A percentile compares a stretch with the other conserved stretches of the same genome.
phyloP scores from a whole-genome alignment of 2,797 vertebrate genomes.

The Tenualosa thibaudeaui region DNA sequence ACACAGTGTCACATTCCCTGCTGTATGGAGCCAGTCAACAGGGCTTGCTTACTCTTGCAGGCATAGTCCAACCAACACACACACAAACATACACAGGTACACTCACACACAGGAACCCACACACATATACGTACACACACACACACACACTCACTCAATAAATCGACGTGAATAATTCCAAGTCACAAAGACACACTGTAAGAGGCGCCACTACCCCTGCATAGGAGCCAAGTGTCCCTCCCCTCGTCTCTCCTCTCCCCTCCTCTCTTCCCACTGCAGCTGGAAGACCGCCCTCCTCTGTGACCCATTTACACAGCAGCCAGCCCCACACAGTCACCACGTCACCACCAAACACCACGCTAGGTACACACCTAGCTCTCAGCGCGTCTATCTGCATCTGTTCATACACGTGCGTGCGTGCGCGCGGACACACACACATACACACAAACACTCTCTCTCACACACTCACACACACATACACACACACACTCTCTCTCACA shows the following conservation, averaged over 20 bases:
- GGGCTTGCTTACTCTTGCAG: background rate
- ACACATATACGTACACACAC: constrained; percentile 18
- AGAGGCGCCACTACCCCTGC: constrained; percentile 1
- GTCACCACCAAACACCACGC: background rate
- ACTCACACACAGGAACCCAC: background rate
- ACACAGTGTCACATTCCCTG: background rate
- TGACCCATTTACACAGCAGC: constrained; percentile 19
- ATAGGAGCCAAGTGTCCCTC: constrained; percentile 3
- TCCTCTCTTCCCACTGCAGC: constrained; percentile 27
- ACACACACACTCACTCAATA: background rate
- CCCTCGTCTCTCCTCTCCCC: constrained; percentile 40
- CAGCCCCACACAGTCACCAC: constrained; percentile 7
- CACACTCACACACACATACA: constrained; percentile 14
- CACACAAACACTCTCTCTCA: background rate
- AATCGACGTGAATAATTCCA: background rate
- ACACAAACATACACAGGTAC: constrained; percentile 11
- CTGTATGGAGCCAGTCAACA: background rate
- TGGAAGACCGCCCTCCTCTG: background rate
- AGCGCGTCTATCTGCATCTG: background rate
- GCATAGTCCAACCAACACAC: background rate
- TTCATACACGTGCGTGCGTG: background rate
- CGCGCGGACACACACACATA: background rate
- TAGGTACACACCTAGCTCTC: constrained; percentile 6
- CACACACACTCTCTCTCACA: background rate
- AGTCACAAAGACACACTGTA: background rate